phyloP scores from a whole-genome alignment of 1,140 invertebrate species.

The Drosophila bipectinata region DNA sequence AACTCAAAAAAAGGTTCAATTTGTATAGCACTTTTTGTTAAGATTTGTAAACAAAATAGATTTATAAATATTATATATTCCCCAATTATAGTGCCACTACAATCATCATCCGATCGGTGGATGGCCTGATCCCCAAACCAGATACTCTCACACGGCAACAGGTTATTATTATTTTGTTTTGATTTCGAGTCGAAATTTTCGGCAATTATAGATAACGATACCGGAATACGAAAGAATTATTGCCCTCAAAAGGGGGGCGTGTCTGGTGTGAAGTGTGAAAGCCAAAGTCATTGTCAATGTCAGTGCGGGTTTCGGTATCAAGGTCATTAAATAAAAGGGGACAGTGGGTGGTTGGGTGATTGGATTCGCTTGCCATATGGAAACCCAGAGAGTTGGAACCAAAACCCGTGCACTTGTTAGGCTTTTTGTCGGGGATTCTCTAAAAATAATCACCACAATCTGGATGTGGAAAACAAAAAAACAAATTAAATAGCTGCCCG shows the following conservation, averaged over 20 bases:
- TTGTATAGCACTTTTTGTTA: no score
- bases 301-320: neutral
- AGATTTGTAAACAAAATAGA: no score
- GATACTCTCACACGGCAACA: constrained; percentile 21
- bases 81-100: no score
- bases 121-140: constrained; percentile 29
- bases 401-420: constrained; percentile 18
- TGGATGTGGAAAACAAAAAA: constrained; percentile 17
- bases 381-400: neutral
- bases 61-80: neutral
- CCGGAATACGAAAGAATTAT: constrained; percentile 8
- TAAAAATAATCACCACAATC: constrained; percentile 27
- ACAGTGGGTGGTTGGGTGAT: neutral
- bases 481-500: constrained; percentile 16
- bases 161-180: constrained; percentile 3
- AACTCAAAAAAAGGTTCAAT: no score
- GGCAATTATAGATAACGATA: constrained; percentile 19
- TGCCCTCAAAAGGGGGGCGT: constrained; percentile 37
- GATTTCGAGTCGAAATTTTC: neutral
- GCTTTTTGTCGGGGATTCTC: constrained; percentile 7
- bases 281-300: constrained; percentile 45
- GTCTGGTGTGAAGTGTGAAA: constrained; percentile 17
- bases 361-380: neutral
- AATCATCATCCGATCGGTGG: constrained; percentile 19
- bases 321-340: constrained; percentile 16